Evolutionary conservation across 2,797 vertebrate genomes (phyloP).

Genomic region (Xenopus petersii): DNA sequence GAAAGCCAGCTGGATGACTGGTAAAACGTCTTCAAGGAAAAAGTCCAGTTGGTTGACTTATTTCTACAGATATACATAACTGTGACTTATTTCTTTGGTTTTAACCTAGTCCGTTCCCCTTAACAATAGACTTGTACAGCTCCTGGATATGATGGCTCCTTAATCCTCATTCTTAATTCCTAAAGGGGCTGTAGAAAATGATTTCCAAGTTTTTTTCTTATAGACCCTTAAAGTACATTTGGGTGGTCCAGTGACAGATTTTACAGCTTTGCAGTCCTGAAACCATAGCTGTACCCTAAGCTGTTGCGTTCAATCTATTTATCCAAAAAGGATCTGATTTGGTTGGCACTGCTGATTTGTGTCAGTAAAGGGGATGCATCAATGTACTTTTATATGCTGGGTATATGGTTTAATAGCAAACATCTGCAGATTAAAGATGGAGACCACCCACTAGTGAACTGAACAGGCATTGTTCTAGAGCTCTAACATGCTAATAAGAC

Average conservation of each 20-base stretch:
- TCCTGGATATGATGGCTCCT: background rate
- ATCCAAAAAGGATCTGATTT: constrained; percentile 27
- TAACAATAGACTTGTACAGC: background rate
- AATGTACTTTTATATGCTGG: constrained; percentile 34
- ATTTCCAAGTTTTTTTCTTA: background rate
- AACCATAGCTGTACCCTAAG: constrained; percentile 23
- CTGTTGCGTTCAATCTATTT: constrained; percentile 13
- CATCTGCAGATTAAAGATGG: constrained; percentile 40
- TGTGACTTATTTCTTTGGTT: too few relatives aligned
- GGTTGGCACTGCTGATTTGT: constrained; percentile 34
- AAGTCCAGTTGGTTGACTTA: too few relatives aligned
- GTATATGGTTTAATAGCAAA: constrained; percentile 40
- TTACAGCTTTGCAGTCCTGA: constrained; percentile 1
- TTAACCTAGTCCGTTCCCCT: background rate
- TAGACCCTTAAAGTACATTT: background rate
- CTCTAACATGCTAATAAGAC: constrained; percentile 26
- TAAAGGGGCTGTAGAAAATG: background rate
- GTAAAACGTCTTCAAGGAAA: too few relatives aligned
- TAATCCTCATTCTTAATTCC: background rate
- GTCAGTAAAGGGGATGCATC: constrained; percentile 20
- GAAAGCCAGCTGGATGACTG: too few relatives aligned
- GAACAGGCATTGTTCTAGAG: constrained; percentile 42
- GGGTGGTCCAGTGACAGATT: constrained; percentile 21
- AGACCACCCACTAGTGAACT: constrained; percentile 42
- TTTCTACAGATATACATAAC: too few relatives aligned